Percentiles rank a stretch among this genome's conserved stretches.
These are phyloP conservation scores for Anticlea derivata DNA, from an alignment of 2,888 invertebrate species.

Conservation along the genomic window DNA sequence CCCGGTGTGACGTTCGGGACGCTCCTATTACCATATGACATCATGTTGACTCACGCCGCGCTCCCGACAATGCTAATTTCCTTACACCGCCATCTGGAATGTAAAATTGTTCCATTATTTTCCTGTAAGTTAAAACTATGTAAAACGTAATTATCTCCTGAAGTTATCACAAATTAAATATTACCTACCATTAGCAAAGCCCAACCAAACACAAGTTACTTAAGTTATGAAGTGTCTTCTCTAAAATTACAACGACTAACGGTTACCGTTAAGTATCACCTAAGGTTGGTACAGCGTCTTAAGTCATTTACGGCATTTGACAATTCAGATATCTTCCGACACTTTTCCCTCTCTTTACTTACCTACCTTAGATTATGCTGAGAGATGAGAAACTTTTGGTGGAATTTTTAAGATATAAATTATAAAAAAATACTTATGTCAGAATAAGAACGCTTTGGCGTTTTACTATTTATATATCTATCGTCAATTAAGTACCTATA, in stretches of 20 bases:
- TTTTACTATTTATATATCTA: too few species aligned
- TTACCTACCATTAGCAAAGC: neutral
- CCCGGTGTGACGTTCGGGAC: conserved; percentile 58
- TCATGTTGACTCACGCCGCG: conserved; percentile 73
- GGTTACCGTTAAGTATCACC: too few species aligned
- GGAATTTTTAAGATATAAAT: too few species aligned
- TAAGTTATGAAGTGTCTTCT: neutral
- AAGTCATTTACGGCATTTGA: too few species aligned
- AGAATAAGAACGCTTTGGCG: neutral
- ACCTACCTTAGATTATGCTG: too few species aligned
- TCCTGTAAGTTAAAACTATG: conserved; percentile 16
- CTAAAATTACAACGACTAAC: neutral
- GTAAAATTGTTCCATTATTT: conserved; percentile 43
- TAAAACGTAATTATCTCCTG: neutral
- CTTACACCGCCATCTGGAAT: conserved; percentile 61
- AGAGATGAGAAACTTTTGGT: too few species aligned
- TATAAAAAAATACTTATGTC: neutral
- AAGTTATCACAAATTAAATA: neutral
- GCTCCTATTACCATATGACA: conserved; percentile 76
- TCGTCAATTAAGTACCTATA: neutral
- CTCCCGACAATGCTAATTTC: conserved; percentile 50
- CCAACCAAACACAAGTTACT: neutral
- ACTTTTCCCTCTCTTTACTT: too few species aligned
- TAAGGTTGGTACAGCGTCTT: too few species aligned
- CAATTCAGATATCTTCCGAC: too few species aligned